Conservation (phyloP, 2,797 vertebrate genomes). For the Malacoctenus gilli region DNA sequence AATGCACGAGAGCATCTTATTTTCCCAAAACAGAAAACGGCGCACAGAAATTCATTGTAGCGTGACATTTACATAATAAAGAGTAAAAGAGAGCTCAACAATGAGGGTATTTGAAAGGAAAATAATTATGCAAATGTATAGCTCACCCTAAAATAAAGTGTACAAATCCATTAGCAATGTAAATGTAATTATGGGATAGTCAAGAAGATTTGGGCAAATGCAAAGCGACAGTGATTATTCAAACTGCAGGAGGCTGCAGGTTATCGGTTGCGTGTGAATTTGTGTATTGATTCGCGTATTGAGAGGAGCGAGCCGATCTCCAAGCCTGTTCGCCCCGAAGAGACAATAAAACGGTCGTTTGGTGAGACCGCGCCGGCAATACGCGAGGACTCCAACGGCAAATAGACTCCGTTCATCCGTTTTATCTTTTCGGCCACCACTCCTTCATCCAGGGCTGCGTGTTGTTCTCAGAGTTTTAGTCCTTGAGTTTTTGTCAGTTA, state of each 20-base stretch:
- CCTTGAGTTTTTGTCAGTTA: no score
- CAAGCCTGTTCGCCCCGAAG: not conserved
- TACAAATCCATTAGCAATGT: conserved; percentile 5
- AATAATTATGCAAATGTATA: conserved; percentile 1
- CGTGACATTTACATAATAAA: conserved; percentile 2
- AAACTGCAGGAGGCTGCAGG: not conserved
- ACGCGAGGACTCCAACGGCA: no score
- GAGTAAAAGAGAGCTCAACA: not conserved
- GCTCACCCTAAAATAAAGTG: not conserved
- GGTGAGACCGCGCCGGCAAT: not conserved
- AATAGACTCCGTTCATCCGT: no score
- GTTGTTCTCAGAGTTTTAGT: no score
- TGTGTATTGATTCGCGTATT: not conserved
- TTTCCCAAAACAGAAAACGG: no score
- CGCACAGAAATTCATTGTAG: not conserved
- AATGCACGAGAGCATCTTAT: not conserved
- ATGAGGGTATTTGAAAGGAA: not conserved
- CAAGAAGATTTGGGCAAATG: not conserved
- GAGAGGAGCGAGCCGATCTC: not conserved
- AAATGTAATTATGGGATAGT: conserved; percentile 2
- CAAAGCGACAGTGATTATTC: conserved; percentile 3
- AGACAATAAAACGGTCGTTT: not conserved
- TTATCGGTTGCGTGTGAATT: not conserved
- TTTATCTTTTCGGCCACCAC: no score
- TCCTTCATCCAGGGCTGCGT: no score